Evolutionary conservation across 2,113 vertebrate species (phyloP).

Genomic region (Cynoglossus semilaevis): DNA sequence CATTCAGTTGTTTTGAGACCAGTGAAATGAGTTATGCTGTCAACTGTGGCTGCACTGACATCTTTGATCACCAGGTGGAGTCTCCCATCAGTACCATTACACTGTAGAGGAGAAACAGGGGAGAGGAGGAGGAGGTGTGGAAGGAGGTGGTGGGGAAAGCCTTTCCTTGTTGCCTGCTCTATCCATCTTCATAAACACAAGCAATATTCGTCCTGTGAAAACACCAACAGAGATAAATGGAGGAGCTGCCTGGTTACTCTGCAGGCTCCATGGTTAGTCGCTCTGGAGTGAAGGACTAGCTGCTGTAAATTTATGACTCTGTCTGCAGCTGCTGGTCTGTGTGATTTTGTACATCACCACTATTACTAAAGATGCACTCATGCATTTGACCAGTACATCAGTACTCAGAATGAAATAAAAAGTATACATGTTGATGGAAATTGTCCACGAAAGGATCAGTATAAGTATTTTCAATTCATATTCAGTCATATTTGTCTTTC

Average conservation of each 20-base stretch:
- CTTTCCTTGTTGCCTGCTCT: constrained; percentile 45
- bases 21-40: constrained; percentile 27
- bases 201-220: constrained; percentile 62
- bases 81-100: constrained; percentile 48
- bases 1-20: constrained; percentile 13
- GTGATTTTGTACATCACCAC: constrained; percentile 36
- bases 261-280: constrained; percentile 56
- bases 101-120: constrained; percentile 26
- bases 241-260: constrained; percentile 41
- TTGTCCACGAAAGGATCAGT: too few relatives aligned
- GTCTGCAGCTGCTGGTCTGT: constrained; percentile 43
- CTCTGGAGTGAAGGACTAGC: constrained; percentile 40
- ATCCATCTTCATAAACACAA: constrained; percentile 71
- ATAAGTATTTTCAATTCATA: too few relatives aligned
- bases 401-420: background rate
- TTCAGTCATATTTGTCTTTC: too few relatives aligned
- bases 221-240: constrained; percentile 62
- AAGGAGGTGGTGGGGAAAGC: constrained; percentile 3
- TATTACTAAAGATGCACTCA: constrained; percentile 30
- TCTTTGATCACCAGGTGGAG: constrained; percentile 71
- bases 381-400: constrained; percentile 19
- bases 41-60: constrained; percentile 38
- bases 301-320: constrained; percentile 43
- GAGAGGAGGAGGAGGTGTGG: constrained; percentile 1
- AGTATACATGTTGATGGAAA: background rate